phyloP scores from a whole-genome alignment of 2,113 vertebrate genomes.

The Marmota monax region DNA sequence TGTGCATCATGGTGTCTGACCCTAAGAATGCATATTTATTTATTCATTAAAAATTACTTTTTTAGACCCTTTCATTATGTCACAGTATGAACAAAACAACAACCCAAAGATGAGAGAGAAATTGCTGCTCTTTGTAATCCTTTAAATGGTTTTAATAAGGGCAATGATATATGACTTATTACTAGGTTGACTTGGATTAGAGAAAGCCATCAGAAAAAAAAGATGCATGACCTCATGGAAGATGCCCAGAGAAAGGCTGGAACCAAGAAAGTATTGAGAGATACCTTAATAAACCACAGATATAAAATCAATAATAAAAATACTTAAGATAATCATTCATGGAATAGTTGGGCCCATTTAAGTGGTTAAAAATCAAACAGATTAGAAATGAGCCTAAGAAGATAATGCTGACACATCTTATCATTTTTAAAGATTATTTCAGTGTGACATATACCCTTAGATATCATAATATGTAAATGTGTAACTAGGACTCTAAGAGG shows the following conservation, averaged over 20 bases:
- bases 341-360: not conserved
- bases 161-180: slow-evolving; percentile 23
- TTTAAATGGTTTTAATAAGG: not conserved
- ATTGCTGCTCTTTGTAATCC: not conserved
- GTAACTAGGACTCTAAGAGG: not conserved
- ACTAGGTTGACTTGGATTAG: not conserved
- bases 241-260: not conserved
- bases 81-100: not conserved
- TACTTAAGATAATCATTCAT: not conserved
- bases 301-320: not conserved
- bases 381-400: not conserved
- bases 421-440: slow-evolving; percentile 30
- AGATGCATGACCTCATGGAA: not conserved
- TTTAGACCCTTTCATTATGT: not conserved
- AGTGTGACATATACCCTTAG: not conserved
- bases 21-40: slow-evolving; percentile 31
- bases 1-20: too few relatives aligned
- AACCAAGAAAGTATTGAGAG: not conserved
- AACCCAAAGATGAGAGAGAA: not conserved
- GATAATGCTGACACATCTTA: not conserved
- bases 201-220: not conserved
- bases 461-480: not conserved
- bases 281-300: not conserved
- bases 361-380: not conserved
- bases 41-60: slow-evolving; percentile 19